Conservation (phyloP, 2,113 vertebrate species). For the Trinectes maculatus region DNA sequence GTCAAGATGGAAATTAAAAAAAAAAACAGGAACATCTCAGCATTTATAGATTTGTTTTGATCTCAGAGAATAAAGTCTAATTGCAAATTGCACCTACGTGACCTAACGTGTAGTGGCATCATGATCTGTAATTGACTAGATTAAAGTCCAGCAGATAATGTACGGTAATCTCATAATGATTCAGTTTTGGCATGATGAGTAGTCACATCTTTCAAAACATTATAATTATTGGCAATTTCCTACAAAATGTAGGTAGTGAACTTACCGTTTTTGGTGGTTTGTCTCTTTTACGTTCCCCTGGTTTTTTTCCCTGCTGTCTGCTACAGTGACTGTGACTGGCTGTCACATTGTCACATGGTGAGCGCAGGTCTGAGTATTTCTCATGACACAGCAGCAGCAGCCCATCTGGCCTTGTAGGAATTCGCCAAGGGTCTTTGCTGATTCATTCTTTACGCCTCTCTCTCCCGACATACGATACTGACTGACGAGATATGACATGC, state of each 20-base stretch:
- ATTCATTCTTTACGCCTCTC: conserved; percentile 65
- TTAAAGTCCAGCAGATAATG: too few relatives aligned
- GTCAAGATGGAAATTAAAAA: conserved; percentile 32
- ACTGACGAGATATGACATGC: conserved; percentile 62
- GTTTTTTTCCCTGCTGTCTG: too few relatives aligned
- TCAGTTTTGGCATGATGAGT: too few relatives aligned
- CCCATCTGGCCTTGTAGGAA: conserved; percentile 72
- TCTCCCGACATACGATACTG: conserved; percentile 53
- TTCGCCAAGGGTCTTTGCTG: conserved; percentile 71
- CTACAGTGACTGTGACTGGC: too few relatives aligned
- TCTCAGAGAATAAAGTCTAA: background rate
- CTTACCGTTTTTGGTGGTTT: too few relatives aligned
- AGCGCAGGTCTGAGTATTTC: conserved; percentile 40
- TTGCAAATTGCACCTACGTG: background rate
- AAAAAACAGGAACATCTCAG: conserved; percentile 13
- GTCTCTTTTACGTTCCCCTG: too few relatives aligned
- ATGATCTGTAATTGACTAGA: background rate
- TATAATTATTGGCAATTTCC: too few relatives aligned
- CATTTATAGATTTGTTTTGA: background rate
- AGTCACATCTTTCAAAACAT: too few relatives aligned
- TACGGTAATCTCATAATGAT: background rate
- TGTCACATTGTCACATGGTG: conserved; percentile 3
- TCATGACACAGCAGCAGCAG: conserved; percentile 63
- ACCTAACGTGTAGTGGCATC: too few relatives aligned
- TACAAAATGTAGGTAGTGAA: too few relatives aligned